phyloP scores from a whole-genome alignment of 2,797 vertebrate species.

The Takifugu rubripes region DNA sequence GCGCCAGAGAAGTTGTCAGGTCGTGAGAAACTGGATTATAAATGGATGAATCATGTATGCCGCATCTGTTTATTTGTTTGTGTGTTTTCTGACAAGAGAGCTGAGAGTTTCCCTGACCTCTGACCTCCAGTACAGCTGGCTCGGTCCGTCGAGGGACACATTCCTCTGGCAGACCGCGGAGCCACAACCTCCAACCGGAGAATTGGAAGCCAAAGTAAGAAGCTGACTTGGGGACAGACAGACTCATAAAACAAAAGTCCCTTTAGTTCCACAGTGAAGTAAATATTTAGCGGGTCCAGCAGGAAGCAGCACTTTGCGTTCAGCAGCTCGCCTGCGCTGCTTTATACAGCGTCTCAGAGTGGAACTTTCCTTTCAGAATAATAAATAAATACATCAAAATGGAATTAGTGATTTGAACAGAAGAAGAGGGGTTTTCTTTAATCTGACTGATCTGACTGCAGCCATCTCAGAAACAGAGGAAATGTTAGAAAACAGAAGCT shows the following conservation, averaged over 20 bases:
- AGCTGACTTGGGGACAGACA: slow-evolving; percentile 5
- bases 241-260: slow-evolving; percentile 31
- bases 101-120: slow-evolving; percentile 35
- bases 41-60: slow-evolving; percentile 26
- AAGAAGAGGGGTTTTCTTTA: slow-evolving; percentile 8
- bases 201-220: slow-evolving; percentile 1
- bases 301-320: not conserved
- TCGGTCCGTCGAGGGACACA: slow-evolving; percentile 39
- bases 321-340: not conserved
- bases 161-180: slow-evolving; percentile 34
- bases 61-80: slow-evolving; percentile 9
- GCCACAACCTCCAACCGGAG: slow-evolving; percentile 8
- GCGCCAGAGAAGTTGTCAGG: slow-evolving; percentile 41
- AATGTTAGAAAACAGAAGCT: slow-evolving; percentile 17
- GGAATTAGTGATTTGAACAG: slow-evolving; percentile 11
- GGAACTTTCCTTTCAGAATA: slow-evolving; percentile 8
- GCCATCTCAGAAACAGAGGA: slow-evolving; percentile 10
- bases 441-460: slow-evolving; percentile 13
- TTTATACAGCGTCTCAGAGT: slow-evolving; percentile 15
- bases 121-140: slow-evolving; percentile 43
- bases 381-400: slow-evolving; percentile 21
- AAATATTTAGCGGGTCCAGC: slow-evolving; percentile 16
- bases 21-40: slow-evolving; percentile 62
- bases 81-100: slow-evolving; percentile 38
- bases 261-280: slow-evolving; percentile 18